Evolutionary conservation across 1,140 invertebrate species (phyloP).

Genomic region (Drosophila tropicalis): DNA sequence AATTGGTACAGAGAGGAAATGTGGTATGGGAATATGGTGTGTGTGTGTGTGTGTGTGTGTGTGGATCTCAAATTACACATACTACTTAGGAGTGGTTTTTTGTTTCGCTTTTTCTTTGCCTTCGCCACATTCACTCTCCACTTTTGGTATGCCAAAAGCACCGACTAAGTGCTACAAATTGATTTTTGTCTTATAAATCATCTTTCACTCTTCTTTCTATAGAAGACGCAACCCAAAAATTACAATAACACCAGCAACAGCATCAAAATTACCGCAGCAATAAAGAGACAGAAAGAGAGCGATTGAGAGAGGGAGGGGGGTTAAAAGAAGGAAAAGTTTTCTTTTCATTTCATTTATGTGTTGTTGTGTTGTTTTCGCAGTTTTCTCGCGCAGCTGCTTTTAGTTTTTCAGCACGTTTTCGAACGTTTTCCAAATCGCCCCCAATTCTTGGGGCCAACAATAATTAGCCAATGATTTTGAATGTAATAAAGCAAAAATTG

Average conservation of each 20-base stretch:
- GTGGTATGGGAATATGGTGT: slow-evolving; percentile 40
- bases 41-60: slow-evolving; percentile 27
- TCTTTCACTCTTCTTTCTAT: slow-evolving; percentile 40
- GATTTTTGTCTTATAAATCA: slow-evolving; percentile 76
- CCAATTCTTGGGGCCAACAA: slow-evolving; percentile 49
- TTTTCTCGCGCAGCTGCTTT: slow-evolving; percentile 49
- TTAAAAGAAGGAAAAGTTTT: slow-evolving; percentile 40
- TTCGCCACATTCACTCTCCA: slow-evolving; percentile 38
- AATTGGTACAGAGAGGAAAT: slow-evolving; percentile 60
- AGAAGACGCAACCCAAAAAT: not conserved
- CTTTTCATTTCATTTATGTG: slow-evolving; percentile 24
- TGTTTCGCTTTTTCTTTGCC: slow-evolving; percentile 29
- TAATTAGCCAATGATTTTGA: slow-evolving; percentile 68
- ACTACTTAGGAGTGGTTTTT: slow-evolving; percentile 42
- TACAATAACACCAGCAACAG: not conserved
- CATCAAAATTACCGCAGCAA: not conserved
- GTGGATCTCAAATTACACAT: slow-evolving; percentile 58
- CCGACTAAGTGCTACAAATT: slow-evolving; percentile 65
- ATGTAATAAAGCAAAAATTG: slow-evolving; percentile 66
- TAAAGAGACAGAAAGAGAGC: too few species aligned
- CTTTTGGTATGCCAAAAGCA: slow-evolving; percentile 44
- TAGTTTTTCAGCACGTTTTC: slow-evolving; percentile 72
- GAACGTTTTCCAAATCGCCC: slow-evolving; percentile 25
- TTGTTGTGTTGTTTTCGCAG: slow-evolving; percentile 3
- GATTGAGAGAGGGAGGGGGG: not conserved